Conservation (phyloP, 2,113 vertebrate species). For the Lipophrys pholis region DNA sequence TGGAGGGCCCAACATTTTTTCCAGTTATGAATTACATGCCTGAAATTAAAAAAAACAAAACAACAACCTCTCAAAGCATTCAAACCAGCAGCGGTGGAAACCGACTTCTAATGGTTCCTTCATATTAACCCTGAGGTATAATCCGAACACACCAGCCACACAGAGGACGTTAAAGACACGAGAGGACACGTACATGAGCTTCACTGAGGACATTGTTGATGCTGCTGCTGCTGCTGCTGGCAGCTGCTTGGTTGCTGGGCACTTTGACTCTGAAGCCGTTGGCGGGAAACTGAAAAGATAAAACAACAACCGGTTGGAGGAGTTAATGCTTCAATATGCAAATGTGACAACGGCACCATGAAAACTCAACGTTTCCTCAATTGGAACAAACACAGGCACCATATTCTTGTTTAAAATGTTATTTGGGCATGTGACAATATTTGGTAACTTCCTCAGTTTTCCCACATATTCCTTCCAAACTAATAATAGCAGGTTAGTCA, state of each 20-base stretch:
- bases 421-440: no score
- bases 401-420: no score
- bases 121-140: constrained; percentile 11
- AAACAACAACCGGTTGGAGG: constrained; percentile 15
- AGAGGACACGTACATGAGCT: constrained; percentile 61
- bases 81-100: constrained; percentile 20
- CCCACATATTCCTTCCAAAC: no score
- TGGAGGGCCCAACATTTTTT: constrained; percentile 23
- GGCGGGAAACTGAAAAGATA: constrained; percentile 62
- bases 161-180: background rate
- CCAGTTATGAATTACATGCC: background rate
- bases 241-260: constrained; percentile 33
- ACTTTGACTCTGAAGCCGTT: constrained; percentile 64
- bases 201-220: constrained; percentile 54
- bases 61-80: constrained; percentile 11
- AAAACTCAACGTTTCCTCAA: no score
- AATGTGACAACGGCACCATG: no score
- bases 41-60: constrained; percentile 30
- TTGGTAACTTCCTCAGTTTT: no score
- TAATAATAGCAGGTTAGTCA: no score
- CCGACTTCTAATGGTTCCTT: constrained; percentile 8
- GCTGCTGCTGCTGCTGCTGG: constrained; percentile 56
- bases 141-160: constrained; percentile 7
- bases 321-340: background rate
- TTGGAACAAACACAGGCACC: no score